These are phyloP conservation scores for Caenorhabditis sulstoni DNA, from an alignment of 2,888 invertebrate genomes.

Conservation along the genomic window DNA sequence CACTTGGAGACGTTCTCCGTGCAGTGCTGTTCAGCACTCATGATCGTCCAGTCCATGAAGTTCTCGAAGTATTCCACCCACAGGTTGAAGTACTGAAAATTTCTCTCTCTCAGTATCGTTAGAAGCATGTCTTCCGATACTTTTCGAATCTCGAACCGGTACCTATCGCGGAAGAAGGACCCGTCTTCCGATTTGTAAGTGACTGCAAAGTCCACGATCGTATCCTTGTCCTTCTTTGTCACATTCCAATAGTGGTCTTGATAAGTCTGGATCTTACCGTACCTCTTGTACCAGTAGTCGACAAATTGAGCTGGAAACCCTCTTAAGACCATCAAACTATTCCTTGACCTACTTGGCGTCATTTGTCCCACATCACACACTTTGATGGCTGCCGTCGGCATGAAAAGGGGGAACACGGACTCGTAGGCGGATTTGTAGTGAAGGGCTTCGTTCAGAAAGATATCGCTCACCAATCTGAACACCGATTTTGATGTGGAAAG, in stretches of 20 bases:
- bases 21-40: slow-evolving; percentile 8
- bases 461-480: slow-evolving; percentile 16
- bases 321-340: too few relatives aligned
- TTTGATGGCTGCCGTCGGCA: neutral
- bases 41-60: slow-evolving; percentile 17
- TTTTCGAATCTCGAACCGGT: slow-evolving; percentile 18
- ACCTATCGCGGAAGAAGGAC: slow-evolving; percentile 8
- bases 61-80: slow-evolving; percentile 15
- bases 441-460: slow-evolving; percentile 16
- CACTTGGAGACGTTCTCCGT: slow-evolving; percentile 20
- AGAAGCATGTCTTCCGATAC: neutral
- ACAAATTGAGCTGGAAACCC: slow-evolving; percentile 25
- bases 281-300: slow-evolving; percentile 32
- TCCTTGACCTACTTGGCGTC: neutral
- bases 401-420: slow-evolving; percentile 22
- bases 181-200: slow-evolving; percentile 6
- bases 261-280: slow-evolving; percentile 14
- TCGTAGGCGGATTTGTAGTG: slow-evolving; percentile 32
- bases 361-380: slow-evolving; percentile 31
- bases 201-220: slow-evolving; percentile 12
- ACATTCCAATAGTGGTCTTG: slow-evolving; percentile 7
- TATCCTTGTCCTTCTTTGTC: neutral
- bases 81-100: slow-evolving; percentile 8
- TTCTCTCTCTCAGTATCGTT: neutral
- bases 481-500: too few relatives aligned